phyloP scores from a whole-genome alignment of 2,113 vertebrate species.

The Lepus americanus region DNA sequence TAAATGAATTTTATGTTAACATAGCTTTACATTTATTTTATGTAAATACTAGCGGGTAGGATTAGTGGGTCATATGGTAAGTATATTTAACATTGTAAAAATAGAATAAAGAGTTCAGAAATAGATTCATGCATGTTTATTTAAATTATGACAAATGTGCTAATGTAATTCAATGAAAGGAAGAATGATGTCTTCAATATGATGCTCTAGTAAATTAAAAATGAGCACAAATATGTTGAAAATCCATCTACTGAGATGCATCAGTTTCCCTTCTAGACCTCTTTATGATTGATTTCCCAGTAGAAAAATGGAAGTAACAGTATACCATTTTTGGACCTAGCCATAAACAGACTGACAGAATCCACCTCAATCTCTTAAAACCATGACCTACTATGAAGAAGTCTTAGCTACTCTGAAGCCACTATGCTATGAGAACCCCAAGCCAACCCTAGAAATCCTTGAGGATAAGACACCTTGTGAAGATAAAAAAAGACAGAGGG shows the following conservation, averaged over 20 bases:
- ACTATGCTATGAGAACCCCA: not conserved
- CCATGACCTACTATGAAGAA: not conserved
- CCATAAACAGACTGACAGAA: not conserved
- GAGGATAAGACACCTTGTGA: not conserved
- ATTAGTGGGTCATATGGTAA: not conserved
- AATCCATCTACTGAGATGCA: not conserved
- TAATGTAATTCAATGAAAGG: not conserved
- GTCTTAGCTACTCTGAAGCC: not conserved
- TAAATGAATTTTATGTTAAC: not conserved
- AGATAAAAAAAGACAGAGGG: not conserved
- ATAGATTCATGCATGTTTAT: not conserved
- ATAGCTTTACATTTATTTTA: not conserved
- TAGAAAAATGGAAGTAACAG: not conserved
- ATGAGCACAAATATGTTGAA: not conserved
- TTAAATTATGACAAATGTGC: slow-evolving; percentile 12
- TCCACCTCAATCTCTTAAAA: not conserved
- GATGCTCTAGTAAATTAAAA: not conserved
- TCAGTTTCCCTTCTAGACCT: not conserved
- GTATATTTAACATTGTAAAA: not conserved
- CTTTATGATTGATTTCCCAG: not conserved
- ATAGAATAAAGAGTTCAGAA: not conserved
- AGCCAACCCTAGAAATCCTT: not conserved
- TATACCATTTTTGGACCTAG: not conserved
- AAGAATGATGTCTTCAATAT: not conserved
- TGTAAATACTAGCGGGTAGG: not conserved